phyloP scores from a whole-genome alignment of 2,888 invertebrate genomes.

The Dorcus parallelipipedus region DNA sequence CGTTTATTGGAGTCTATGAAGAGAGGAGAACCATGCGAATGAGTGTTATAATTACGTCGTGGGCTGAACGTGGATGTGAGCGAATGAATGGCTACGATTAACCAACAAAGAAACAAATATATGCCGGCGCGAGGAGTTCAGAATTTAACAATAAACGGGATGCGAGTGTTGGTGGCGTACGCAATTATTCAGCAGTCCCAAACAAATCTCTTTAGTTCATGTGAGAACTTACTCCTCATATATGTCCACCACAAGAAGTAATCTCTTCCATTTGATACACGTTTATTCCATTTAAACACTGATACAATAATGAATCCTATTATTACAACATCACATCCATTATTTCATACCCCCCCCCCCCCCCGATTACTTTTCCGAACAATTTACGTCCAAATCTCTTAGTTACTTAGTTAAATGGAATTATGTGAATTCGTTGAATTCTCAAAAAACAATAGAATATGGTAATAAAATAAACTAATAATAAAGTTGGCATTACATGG shows the following conservation, averaged over 20 bases:
- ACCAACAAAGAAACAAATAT: constrained; percentile 8
- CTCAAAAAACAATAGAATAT: too few relatives aligned
- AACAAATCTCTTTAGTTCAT: constrained; percentile 10
- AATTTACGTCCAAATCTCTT: too few relatives aligned
- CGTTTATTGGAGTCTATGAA: not conserved
- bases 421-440: too few relatives aligned
- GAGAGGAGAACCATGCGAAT: not conserved
- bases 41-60: constrained; percentile 1
- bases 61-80: constrained; percentile 5
- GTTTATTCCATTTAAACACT: not conserved
- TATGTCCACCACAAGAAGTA: constrained; percentile 2
- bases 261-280: not conserved
- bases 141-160: constrained; percentile 14
- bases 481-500: too few relatives aligned
- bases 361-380: too few relatives aligned
- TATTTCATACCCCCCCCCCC: too few relatives aligned
- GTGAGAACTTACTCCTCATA: not conserved
- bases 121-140: constrained; percentile 4
- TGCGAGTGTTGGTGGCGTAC: constrained; percentile 12
- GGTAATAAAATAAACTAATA: too few relatives aligned
- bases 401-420: too few relatives aligned
- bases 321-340: too few relatives aligned
- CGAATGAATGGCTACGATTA: constrained; percentile 5
- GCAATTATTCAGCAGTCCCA: constrained; percentile 24
- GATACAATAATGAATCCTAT: too few relatives aligned